Evolutionary conservation across 2,888 invertebrate species (phyloP).

Genomic region (Abscondita cerata): DNA sequence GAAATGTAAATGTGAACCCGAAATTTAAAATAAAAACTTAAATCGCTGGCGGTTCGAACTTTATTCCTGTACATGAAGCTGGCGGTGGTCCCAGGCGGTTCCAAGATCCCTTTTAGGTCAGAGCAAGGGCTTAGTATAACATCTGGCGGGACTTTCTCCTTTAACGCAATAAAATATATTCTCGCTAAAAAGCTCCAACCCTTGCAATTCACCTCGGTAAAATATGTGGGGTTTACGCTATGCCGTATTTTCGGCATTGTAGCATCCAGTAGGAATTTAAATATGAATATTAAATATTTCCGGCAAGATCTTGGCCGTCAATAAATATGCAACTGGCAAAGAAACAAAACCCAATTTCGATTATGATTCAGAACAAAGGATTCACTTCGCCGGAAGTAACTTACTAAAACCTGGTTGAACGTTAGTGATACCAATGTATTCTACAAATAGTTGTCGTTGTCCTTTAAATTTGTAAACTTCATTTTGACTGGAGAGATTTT

Average conservation of each 20-base stretch:
- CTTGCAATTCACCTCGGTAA: conserved; percentile 14
- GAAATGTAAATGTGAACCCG: conserved; percentile 11
- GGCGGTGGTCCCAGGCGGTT: conserved; percentile 13
- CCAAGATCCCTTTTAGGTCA: conserved; percentile 22
- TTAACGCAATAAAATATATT: conserved; percentile 28
- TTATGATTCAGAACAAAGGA: background rate
- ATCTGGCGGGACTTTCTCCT: conserved; percentile 27
- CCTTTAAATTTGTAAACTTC: conserved; percentile 24
- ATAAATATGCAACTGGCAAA: conserved; percentile 17
- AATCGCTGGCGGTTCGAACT: conserved; percentile 24
- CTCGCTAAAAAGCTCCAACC: conserved; percentile 18
- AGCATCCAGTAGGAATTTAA: conserved; percentile 21
- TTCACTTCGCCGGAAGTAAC: no score
- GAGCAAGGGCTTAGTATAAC: conserved; percentile 22
- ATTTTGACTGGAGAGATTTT: conserved; percentile 24
- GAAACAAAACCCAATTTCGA: background rate
- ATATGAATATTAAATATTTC: conserved; percentile 30
- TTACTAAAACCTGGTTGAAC: conserved; percentile 12
- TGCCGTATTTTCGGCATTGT: conserved; percentile 18
- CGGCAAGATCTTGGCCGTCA: conserved; percentile 22
- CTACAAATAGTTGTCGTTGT: conserved; percentile 2
- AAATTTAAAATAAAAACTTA: conserved; percentile 25
- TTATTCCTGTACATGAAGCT: conserved; percentile 19
- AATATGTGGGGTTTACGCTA: conserved; percentile 16
- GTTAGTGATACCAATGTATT: no score